Conservation (phyloP, 2,888 invertebrate species). For the Bombylius discolor region DNA sequence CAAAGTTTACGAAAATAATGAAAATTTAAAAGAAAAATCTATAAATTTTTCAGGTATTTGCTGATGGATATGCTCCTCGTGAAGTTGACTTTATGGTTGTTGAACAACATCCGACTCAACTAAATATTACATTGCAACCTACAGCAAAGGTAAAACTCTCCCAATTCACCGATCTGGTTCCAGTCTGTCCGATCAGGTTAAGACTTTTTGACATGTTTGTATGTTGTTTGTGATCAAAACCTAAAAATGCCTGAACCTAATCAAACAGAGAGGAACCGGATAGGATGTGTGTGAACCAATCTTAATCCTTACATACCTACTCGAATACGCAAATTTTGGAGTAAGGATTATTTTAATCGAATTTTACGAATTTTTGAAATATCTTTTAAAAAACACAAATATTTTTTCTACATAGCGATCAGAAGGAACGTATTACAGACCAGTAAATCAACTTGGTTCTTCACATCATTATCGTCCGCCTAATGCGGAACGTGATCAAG, state of each 20-base stretch:
- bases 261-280: too few relatives aligned
- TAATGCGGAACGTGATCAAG: conserved; percentile 37
- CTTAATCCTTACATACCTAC: too few relatives aligned
- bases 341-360: neutral
- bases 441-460: conserved; percentile 40
- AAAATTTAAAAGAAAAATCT: conserved; percentile 1
- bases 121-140: conserved; percentile 69
- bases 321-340: too few relatives aligned
- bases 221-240: too few relatives aligned
- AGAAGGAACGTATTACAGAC: conserved; percentile 55
- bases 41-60: conserved; percentile 50
- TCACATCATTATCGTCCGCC: conserved; percentile 40
- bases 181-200: too few relatives aligned
- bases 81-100: conserved; percentile 78
- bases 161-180: too few relatives aligned
- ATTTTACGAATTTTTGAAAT: neutral
- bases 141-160: conserved; percentile 49
- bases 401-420: conserved; percentile 41
- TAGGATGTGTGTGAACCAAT: too few relatives aligned
- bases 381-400: neutral
- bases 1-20: too few relatives aligned
- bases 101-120: conserved; percentile 69
- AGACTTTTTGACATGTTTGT: too few relatives aligned
- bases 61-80: conserved; percentile 69
- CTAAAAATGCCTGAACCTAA: too few relatives aligned